Percentiles rank a stretch among this genome's conserved stretches.
Evolutionary conservation across 2,797 vertebrate species (phyloP).

Genomic region (Acanthurus tractus): DNA sequence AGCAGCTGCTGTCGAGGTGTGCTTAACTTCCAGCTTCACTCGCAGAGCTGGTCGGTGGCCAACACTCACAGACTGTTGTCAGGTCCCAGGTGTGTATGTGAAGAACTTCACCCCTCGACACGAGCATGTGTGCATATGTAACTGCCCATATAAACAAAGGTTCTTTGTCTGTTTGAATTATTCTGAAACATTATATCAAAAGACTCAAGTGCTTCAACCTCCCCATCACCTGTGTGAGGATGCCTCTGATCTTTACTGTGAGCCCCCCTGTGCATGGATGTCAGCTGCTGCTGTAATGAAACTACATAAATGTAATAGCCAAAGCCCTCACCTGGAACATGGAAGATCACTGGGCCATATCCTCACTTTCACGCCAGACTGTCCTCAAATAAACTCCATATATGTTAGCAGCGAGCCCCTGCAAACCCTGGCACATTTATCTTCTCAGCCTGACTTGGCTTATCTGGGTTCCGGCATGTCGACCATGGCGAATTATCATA

Average conservation of each 20-base stretch:
- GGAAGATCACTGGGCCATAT: constrained; percentile 71
- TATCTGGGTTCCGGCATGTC: constrained; percentile 65
- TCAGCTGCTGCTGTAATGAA: constrained; percentile 69
- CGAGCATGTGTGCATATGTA: constrained; percentile 11
- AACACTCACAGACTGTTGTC: constrained; percentile 39
- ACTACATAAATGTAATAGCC: constrained; percentile 63
- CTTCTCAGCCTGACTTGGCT: constrained; percentile 62
- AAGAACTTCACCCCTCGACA: constrained; percentile 13
- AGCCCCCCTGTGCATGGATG: constrained; percentile 25
- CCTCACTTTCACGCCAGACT: constrained; percentile 73
- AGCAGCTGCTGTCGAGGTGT: constrained; percentile 42
- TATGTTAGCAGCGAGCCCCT: constrained; percentile 55
- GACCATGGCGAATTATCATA: constrained; percentile 73
- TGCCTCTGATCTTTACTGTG: constrained; percentile 28
- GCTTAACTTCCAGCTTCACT: constrained; percentile 21
- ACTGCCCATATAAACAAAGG: constrained; percentile 18
- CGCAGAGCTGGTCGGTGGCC: constrained; percentile 36
- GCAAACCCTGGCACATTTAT: constrained; percentile 70
- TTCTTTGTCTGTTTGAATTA: constrained; percentile 5
- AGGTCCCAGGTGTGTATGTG: constrained; percentile 32
- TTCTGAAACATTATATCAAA: constrained; percentile 33
- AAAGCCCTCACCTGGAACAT: constrained; percentile 73
- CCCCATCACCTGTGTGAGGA: constrained; percentile 17
- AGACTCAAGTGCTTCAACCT: background rate
- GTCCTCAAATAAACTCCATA: constrained; percentile 76